These are phyloP conservation scores for Lepilemur septentrionalis DNA, from an alignment of 2,797 vertebrate species.

Conservation along the genomic window DNA sequence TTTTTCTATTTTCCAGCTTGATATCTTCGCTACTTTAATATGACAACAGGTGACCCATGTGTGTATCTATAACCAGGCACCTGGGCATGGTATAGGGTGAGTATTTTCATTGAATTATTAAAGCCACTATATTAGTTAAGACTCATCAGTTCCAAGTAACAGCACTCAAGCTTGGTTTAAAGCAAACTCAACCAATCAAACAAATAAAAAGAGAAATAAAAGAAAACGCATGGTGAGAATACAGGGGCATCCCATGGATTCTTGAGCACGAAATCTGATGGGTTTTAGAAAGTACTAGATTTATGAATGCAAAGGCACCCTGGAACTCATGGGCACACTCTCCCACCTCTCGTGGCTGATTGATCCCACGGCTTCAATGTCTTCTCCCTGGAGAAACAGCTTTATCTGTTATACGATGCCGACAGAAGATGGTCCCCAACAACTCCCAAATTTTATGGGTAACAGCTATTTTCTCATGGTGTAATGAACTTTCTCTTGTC, in stretches of 20 bases:
- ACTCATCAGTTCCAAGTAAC: background rate
- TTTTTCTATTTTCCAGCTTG: constrained; percentile 73
- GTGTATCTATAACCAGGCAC: background rate
- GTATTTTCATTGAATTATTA: background rate
- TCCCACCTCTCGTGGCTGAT: background rate
- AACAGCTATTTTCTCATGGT: background rate
- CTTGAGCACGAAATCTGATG: background rate
- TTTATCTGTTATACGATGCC: background rate
- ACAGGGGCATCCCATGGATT: background rate
- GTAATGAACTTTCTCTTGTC: background rate
- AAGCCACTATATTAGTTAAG: background rate
- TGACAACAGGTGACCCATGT: background rate
- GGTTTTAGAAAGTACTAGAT: background rate
- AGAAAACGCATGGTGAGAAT: background rate
- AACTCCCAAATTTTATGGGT: background rate
- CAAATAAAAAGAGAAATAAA: background rate
- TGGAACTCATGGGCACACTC: background rate
- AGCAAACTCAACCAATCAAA: background rate
- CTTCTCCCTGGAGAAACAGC: background rate
- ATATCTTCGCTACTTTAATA: background rate
- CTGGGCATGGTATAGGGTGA: background rate
- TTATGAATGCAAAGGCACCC: background rate
- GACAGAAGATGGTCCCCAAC: background rate
- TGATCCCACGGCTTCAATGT: background rate
- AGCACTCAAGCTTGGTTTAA: background rate